phyloP scores from a whole-genome alignment of 2,888 invertebrate species.

The Lasioglossum malachurum region DNA sequence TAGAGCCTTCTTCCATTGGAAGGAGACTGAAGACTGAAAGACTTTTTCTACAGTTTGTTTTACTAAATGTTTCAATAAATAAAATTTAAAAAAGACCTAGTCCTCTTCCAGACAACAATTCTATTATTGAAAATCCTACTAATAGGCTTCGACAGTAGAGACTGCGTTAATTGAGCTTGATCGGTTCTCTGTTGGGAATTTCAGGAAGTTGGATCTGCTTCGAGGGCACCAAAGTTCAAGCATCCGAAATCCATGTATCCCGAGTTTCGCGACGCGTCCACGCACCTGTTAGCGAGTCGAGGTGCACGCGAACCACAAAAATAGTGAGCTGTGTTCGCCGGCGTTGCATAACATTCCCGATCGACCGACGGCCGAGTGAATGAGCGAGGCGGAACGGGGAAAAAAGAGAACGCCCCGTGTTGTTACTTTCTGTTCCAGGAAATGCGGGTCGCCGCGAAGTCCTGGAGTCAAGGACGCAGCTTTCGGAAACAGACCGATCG shows the following conservation, averaged over 20 bases:
- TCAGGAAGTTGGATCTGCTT: too few relatives aligned
- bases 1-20: too few relatives aligned
- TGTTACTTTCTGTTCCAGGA: not conserved
- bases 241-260: not conserved
- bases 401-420: not conserved
- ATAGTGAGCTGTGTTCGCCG: slow-evolving; percentile 39
- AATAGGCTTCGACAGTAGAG: too few relatives aligned
- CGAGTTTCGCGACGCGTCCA: not conserved
- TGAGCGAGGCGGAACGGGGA: not conserved
- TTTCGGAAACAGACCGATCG: not conserved
- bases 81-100: too few relatives aligned
- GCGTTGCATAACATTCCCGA: slow-evolving; percentile 34
- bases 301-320: slow-evolving; percentile 37
- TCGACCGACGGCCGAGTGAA: slow-evolving; percentile 25
- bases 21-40: too few relatives aligned
- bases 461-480: not conserved
- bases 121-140: too few relatives aligned
- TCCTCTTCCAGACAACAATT: too few relatives aligned
- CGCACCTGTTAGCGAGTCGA: not conserved
- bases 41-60: too few relatives aligned
- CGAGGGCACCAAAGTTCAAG: not conserved
- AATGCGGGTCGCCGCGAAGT: not conserved
- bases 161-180: too few relatives aligned
- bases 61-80: too few relatives aligned
- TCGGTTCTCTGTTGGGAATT: too few relatives aligned